A percentile compares a stretch with the other conserved stretches of the same genome.
Evolutionary conservation across 53 echinoderm and acorn worm genomes (phyloP).

Genomic region (Holothuria leucospilota): DNA sequence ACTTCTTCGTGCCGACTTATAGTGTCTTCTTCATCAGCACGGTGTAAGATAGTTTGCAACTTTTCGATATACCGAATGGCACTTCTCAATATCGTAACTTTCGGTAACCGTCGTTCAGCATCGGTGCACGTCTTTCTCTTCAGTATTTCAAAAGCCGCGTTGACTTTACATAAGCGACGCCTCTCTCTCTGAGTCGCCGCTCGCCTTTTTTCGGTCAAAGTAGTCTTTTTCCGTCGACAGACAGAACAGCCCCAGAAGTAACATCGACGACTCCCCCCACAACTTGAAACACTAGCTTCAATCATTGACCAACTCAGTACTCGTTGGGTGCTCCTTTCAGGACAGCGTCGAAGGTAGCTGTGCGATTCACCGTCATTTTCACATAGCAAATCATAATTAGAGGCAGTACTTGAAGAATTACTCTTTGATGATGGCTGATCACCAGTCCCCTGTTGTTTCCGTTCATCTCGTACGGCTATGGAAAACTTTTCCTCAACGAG

Average conservation of each 20-base stretch:
- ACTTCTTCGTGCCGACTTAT: no score
- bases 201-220: conserved; percentile 81
- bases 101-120: conserved; percentile 79
- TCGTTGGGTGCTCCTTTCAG: no score
- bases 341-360: no score
- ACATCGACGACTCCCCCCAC: conserved; percentile 67
- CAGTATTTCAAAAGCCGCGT: conserved; percentile 88
- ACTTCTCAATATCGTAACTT: conserved; percentile 85
- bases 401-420: no score
- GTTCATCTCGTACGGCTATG: no score
- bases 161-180: conserved; percentile 85
- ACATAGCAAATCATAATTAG: no score
- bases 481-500: no score
- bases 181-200: conserved; percentile 92
- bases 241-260: conserved; percentile 91
- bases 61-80: conserved; percentile 94
- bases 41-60: conserved; percentile 86
- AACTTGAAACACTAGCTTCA: no score
- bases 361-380: no score
- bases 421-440: no score
- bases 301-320: no score
- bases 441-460: no score
- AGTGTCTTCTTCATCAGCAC: conserved; percentile 64
- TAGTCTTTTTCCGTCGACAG: conserved; percentile 78
- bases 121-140: conserved; percentile 85